These are phyloP conservation scores for Nestor notabilis DNA, from an alignment of 2,113 vertebrate genomes.

Conservation along the genomic window DNA sequence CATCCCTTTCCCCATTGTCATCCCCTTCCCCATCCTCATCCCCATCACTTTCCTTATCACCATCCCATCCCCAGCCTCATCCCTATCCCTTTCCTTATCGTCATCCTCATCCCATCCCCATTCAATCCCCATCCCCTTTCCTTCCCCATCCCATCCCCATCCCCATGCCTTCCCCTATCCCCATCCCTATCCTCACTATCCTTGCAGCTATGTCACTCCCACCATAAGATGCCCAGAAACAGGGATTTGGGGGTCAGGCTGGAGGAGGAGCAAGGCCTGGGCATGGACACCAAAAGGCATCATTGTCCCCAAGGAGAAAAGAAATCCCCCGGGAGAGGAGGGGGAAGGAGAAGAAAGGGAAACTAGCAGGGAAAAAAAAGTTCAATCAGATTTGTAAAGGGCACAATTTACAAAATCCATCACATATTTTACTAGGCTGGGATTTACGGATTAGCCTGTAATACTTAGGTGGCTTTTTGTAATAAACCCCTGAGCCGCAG, in stretches of 20 bases:
- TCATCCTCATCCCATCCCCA: background rate
- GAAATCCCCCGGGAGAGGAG: background rate
- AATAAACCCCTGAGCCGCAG: slow-evolving; percentile 78
- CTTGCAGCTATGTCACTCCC: background rate
- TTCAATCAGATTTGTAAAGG: slow-evolving; percentile 88
- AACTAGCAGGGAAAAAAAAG: slow-evolving; percentile 50
- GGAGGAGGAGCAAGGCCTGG: background rate
- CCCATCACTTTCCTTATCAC: background rate
- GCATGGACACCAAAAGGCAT: background rate
- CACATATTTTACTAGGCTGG: slow-evolving; percentile 82
- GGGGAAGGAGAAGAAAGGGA: background rate
- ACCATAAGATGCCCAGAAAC: no score
- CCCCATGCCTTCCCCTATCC: background rate
- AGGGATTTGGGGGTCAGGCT: fast-evolving
- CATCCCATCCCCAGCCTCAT: background rate
- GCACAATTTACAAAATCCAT: slow-evolving; percentile 88
- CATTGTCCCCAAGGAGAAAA: background rate
- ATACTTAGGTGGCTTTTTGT: slow-evolving; percentile 85
- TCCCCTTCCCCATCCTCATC: background rate
- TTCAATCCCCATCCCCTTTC: background rate
- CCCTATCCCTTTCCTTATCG: background rate
- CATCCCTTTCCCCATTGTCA: no score
- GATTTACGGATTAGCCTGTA: slow-evolving; percentile 86
- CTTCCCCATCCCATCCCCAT: background rate
- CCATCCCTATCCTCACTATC: fast-evolving